phyloP scores from a whole-genome alignment of 2,797 vertebrate genomes.

The Leuciscus waleckii region DNA sequence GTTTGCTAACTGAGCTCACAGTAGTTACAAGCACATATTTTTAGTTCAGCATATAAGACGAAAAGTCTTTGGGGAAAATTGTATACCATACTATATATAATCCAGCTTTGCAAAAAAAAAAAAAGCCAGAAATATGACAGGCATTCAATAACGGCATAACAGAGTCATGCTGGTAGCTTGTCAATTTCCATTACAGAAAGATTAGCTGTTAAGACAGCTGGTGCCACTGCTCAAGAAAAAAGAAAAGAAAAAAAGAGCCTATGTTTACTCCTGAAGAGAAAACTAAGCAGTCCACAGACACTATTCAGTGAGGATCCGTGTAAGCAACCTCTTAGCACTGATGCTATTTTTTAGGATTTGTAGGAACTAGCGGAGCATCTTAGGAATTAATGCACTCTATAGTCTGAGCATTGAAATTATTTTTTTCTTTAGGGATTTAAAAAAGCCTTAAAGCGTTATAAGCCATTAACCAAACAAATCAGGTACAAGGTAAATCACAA shows the following conservation, averaged over 20 bases:
- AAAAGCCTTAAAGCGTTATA: not conserved
- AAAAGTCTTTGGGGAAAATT: not conserved
- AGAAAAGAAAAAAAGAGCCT: slow-evolving; percentile 49
- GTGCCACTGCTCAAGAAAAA: slow-evolving; percentile 29
- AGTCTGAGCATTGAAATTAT: not conserved
- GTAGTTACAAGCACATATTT: slow-evolving; percentile 45
- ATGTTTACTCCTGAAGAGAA: slow-evolving; percentile 47
- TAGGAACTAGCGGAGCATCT: not conserved
- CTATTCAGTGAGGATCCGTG: not conserved
- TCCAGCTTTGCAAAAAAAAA: not conserved
- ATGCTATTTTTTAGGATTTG: not conserved
- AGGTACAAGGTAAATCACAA: not conserved
- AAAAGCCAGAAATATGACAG: slow-evolving; percentile 61
- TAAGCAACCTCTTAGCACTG: slow-evolving; percentile 21
- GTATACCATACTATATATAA: not conserved
- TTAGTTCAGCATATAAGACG: not conserved
- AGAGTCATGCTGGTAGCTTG: slow-evolving; percentile 54
- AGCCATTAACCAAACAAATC: not conserved
- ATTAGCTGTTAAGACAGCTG: slow-evolving; percentile 36
- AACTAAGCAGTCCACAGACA: not conserved
- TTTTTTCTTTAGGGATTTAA: not conserved
- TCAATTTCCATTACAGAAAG: slow-evolving; percentile 59
- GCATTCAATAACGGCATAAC: slow-evolving; percentile 53
- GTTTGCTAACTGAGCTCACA: slow-evolving; percentile 60
- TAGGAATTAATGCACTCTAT: not conserved